Conservation (phyloP, 2,888 invertebrate species). For the Campoplex capitator region DNA sequence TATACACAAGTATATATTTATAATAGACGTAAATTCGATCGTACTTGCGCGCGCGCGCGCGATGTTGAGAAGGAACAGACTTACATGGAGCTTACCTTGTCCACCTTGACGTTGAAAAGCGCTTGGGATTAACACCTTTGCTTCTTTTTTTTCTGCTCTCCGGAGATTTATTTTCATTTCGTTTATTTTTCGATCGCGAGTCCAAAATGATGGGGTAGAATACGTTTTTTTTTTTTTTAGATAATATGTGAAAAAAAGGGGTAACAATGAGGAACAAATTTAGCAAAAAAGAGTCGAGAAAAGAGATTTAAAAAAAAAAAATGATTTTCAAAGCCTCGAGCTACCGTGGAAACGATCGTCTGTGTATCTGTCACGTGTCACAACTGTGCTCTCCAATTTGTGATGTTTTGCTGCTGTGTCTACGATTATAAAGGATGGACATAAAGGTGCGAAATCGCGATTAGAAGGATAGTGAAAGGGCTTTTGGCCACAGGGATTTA, state of each 20-base stretch:
- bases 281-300: background rate
- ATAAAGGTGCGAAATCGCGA: constrained; percentile 56
- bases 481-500: constrained; percentile 44
- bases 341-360: constrained; percentile 18
- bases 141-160: background rate
- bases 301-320: background rate
- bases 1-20: constrained; percentile 28
- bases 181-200: background rate
- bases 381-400: constrained; percentile 39
- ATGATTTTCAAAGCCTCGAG: constrained; percentile 25
- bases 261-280: background rate
- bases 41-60: background rate
- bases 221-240: background rate
- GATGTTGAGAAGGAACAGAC: constrained; percentile 68
- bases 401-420: background rate
- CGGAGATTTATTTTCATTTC: background rate
- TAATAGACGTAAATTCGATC: background rate
- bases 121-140: constrained; percentile 60
- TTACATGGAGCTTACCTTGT: constrained; percentile 78
- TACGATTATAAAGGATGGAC: background rate
- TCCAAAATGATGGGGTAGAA: background rate
- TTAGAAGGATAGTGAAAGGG: constrained; percentile 49
- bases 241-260: background rate
- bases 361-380: constrained; percentile 1
- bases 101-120: constrained; percentile 62